A percentile compares a stretch with the other conserved stretches of the same genome.
Evolutionary conservation across 92 coral and sea anemone genomes (phyloP).

Genomic region (Epizoanthus illoricatus): DNA sequence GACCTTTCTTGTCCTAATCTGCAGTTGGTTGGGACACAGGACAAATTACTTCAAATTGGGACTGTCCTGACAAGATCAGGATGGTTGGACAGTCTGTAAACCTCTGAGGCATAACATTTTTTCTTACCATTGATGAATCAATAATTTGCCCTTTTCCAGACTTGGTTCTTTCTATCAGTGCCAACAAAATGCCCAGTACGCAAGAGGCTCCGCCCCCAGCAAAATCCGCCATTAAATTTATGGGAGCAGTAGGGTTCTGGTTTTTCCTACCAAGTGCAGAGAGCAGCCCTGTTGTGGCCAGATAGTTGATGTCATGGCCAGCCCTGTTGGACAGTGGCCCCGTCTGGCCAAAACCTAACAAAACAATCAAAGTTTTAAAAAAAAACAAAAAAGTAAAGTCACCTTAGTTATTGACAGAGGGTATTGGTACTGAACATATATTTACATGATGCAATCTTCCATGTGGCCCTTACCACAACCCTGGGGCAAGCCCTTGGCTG

Average conservation of each 20-base stretch:
- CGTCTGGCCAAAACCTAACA: conserved; percentile 87
- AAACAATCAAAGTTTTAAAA: neutral
- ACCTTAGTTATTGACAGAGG: too few species aligned
- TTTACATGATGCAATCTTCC: too few species aligned
- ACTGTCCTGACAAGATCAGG: too few species aligned
- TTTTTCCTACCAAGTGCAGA: conserved; percentile 82
- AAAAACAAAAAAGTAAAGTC: neutral
- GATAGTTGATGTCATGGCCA: conserved; percentile 96
- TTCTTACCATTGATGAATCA: conserved; percentile 89
- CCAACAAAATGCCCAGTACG: conserved; percentile 86
- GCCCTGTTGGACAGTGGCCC: conserved; percentile 73
- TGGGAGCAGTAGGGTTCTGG: conserved; percentile 77
- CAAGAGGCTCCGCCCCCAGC: conserved; percentile 93
- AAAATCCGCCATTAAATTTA: conserved; percentile 91
- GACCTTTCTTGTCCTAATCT: too few species aligned
- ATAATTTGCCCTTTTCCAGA: conserved; percentile 97
- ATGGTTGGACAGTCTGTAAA: too few species aligned
- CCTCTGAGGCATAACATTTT: neutral
- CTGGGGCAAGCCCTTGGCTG: too few species aligned
- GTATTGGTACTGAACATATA: too few species aligned
- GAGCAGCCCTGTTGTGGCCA: conserved; percentile 74
- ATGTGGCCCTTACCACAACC: too few species aligned
- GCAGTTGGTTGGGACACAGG: too few species aligned
- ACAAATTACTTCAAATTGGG: too few species aligned
- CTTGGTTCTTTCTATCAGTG: conserved; percentile 80